Evolutionary conservation across 2,888 invertebrate genomes (phyloP).

Genomic region (Dilophus febrilis): DNA sequence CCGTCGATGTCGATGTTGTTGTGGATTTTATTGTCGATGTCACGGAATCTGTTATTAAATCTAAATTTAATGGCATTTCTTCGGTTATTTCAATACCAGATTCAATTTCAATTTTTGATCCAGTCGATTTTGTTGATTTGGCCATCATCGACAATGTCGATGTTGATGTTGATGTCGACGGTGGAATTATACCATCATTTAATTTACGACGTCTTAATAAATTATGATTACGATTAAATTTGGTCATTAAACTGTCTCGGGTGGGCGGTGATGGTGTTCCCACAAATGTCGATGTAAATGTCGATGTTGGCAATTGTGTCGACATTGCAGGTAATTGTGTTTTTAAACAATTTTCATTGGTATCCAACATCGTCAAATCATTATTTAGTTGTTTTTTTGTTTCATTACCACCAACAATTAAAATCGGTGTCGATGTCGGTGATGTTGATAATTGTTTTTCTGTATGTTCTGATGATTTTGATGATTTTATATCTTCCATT

Average conservation of each 20-base stretch:
- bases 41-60: not conserved
- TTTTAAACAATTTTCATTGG: no score
- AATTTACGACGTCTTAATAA: constrained; percentile 3
- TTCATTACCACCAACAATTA: no score
- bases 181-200: no score
- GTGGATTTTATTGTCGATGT: not conserved
- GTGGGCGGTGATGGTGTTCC: not conserved
- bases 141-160: no score
- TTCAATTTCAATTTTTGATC: constrained; percentile 19
- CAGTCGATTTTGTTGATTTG: no score
- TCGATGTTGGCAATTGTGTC: no score
- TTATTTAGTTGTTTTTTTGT: no score
- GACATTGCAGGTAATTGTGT: no score
- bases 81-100: constrained; percentile 29
- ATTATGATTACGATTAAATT: not conserved
- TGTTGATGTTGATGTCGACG: no score
- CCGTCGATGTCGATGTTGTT: not conserved
- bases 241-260: constrained; percentile 7
- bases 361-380: no score
- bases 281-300: no score
- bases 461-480: constrained; percentile 16
- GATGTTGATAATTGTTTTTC: not conserved
- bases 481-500: constrained; percentile 29
- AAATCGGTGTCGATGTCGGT: no score
- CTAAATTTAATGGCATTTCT: constrained; percentile 19